Evolutionary conservation across 1,140 invertebrate species (phyloP).

Genomic region (Drosophila kohkoa): DNA sequence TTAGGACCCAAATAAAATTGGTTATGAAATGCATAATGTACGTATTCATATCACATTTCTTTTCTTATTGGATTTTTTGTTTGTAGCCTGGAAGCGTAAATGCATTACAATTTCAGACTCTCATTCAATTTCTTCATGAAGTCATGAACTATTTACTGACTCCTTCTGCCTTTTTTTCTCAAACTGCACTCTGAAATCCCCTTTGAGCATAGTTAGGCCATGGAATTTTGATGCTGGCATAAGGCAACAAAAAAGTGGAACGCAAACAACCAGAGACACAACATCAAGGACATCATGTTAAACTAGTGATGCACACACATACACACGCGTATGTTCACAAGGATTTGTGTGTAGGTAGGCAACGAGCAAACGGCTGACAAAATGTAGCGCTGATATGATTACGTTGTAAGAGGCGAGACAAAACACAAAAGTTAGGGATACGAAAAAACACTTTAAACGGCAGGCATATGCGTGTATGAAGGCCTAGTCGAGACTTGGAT

Average conservation of each 20-base stretch:
- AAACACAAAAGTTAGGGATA: constrained; percentile 45
- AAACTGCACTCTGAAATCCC: constrained; percentile 19
- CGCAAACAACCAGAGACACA: constrained; percentile 21
- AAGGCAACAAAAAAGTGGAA: constrained; percentile 28
- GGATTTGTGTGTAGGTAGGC: neutral
- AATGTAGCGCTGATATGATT: constrained; percentile 73
- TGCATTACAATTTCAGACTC: constrained; percentile 1
- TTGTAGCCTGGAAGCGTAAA: neutral
- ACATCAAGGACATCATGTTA: constrained; percentile 31
- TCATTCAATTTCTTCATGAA: constrained; percentile 1
- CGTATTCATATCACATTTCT: no score
- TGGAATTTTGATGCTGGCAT: constrained; percentile 24
- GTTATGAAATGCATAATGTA: no score
- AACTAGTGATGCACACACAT: constrained; percentile 20
- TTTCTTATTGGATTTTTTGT: neutral
- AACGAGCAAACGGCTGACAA: constrained; percentile 33
- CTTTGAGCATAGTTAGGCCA: constrained; percentile 25
- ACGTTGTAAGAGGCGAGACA: constrained; percentile 43
- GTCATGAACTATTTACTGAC: constrained; percentile 24
- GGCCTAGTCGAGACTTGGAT: constrained; percentile 19
- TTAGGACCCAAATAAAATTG: no score
- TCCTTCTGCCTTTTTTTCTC: neutral
- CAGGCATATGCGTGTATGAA: constrained; percentile 4
- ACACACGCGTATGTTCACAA: constrained; percentile 5
- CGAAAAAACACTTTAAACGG: constrained; percentile 29